Conservation (phyloP, 2,113 vertebrate genomes). For the Macroglossus sobrinus region DNA sequence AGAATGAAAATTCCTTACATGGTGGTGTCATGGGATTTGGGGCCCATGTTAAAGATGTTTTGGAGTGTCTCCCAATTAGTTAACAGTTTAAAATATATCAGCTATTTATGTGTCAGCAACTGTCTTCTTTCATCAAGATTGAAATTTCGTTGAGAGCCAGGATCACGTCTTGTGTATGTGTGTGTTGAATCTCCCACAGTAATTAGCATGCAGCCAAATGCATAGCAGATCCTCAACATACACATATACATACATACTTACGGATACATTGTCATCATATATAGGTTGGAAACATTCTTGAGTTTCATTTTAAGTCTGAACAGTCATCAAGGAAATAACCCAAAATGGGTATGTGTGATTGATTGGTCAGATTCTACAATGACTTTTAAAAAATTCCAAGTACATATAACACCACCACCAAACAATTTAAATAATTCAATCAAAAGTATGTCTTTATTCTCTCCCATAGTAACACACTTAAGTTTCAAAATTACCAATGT, state of each 20-base stretch:
- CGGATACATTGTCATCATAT: not conserved
- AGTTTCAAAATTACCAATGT: not conserved
- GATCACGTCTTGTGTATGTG: not conserved
- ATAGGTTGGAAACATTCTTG: not conserved
- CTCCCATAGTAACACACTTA: not conserved
- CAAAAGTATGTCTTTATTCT: not conserved
- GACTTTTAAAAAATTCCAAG: not conserved
- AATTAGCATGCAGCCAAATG: not conserved
- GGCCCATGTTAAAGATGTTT: not conserved
- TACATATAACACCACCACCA: not conserved
- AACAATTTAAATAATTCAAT: not conserved
- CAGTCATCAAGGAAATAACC: not conserved
- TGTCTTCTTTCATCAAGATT: not conserved
- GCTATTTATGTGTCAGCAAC: not conserved
- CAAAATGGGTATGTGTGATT: not conserved
- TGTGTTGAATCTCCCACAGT: not conserved
- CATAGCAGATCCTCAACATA: not conserved
- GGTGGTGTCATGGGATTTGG: not conserved
- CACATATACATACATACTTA: not conserved
- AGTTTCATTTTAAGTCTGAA: not conserved
- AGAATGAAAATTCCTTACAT: not conserved
- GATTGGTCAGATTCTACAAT: not conserved
- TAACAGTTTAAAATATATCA: not conserved
- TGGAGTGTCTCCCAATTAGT: not conserved
- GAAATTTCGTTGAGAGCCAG: not conserved